phyloP scores from a whole-genome alignment of 64 coral and sea anemone genomes.

The Stylophora pistillata region DNA sequence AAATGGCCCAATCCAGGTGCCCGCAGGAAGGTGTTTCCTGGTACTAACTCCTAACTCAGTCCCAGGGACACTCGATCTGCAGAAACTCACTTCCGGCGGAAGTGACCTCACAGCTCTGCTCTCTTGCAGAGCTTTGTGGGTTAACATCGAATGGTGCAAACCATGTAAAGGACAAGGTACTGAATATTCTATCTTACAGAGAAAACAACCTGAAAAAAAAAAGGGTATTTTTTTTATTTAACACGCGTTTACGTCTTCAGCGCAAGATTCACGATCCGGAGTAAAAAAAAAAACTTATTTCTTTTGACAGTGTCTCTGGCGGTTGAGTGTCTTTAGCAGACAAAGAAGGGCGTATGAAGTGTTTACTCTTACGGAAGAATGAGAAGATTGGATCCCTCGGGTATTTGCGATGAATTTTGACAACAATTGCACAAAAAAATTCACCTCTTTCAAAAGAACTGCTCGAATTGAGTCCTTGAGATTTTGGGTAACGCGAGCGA shows the following conservation, averaged over 20 bases:
- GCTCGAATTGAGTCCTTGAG: not conserved
- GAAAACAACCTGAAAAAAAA: not conserved
- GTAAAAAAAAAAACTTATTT: not conserved
- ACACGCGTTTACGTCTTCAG: not conserved
- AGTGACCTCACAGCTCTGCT: conserved; percentile 36
- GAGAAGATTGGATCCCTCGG: not conserved
- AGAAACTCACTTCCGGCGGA: conserved; percentile 53
- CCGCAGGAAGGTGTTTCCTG: conserved; percentile 40
- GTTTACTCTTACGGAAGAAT: not conserved
- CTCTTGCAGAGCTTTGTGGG: not conserved
- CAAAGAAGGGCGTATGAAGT: not conserved
- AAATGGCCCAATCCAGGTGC: conserved; percentile 76
- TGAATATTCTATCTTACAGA: not conserved
- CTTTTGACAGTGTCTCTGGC: too few relatives aligned
- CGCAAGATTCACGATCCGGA: not conserved
- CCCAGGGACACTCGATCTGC: conserved; percentile 69
- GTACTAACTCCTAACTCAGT: conserved; percentile 57
- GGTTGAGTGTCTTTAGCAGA: not conserved
- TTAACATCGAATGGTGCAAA: not conserved
- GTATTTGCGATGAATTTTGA: not conserved
- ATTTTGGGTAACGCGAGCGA: not conserved
- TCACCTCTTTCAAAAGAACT: not conserved
- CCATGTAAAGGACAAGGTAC: not conserved
- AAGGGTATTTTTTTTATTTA: not conserved
- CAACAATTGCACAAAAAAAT: not conserved